A percentile compares a stretch with the other conserved stretches of the same genome.
Conservation (phyloP, 2,113 vertebrate genomes). For the Pelusios castaneus region DNA sequence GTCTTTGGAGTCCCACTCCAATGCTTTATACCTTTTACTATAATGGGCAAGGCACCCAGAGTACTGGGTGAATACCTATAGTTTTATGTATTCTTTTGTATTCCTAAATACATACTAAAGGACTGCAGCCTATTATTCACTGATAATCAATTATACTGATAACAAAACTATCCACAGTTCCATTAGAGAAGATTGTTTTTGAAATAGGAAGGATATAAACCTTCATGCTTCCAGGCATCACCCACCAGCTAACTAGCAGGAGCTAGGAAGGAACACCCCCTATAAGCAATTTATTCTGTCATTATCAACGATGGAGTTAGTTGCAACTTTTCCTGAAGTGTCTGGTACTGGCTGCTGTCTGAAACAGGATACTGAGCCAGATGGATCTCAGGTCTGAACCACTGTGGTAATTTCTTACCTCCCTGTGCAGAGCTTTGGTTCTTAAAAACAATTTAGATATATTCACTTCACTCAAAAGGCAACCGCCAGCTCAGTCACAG, state of each 20-base stretch:
- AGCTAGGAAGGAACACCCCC: conserved; percentile 13
- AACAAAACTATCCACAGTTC: background rate
- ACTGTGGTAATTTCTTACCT: conserved; percentile 26
- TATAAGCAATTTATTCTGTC: conserved; percentile 12
- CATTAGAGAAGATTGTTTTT: background rate
- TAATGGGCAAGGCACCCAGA: background rate
- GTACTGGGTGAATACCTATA: background rate
- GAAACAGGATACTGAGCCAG: conserved; percentile 35
- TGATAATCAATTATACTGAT: background rate
- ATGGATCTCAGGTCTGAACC: conserved; percentile 23
- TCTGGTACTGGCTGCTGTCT: conserved; percentile 20
- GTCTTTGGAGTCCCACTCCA: background rate
- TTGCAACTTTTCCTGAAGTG: background rate
- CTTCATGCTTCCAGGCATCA: background rate
- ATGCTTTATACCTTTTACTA: background rate
- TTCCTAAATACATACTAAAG: fast-evolving
- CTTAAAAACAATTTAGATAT: conserved; percentile 36
- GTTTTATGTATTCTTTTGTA: background rate
- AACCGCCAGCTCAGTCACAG: conserved; percentile 21
- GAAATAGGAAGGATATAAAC: background rate
- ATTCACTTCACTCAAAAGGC: conserved; percentile 30
- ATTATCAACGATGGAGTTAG: background rate
- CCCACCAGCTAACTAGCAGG: background rate
- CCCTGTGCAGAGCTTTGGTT: conserved; percentile 29
- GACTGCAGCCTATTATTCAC: background rate